Evolutionary conservation across 2,888 invertebrate genomes (phyloP).

Genomic region (Ecliptopera silaceata): DNA sequence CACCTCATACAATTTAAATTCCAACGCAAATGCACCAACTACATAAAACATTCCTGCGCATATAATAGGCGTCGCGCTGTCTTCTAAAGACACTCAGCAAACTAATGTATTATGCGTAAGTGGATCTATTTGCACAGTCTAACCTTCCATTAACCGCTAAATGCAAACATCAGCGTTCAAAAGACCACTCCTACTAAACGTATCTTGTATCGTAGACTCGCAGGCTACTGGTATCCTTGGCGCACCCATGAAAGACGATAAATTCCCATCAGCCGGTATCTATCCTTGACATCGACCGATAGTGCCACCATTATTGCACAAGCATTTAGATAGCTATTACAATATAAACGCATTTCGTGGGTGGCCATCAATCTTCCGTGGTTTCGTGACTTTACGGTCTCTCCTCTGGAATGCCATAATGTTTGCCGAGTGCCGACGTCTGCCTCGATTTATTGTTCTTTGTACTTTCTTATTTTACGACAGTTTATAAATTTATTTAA

Average conservation of each 20-base stretch:
- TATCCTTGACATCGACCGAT: conserved; percentile 74
- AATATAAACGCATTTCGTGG: conserved; percentile 75
- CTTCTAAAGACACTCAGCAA: conserved; percentile 21
- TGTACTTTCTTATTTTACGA: conserved; percentile 16
- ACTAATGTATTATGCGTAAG: conserved; percentile 20
- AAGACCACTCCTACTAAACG: conserved; percentile 65
- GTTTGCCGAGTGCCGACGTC: conserved; percentile 40
- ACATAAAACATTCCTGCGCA: background rate
- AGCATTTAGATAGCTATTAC: conserved; percentile 74
- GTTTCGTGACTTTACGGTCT: conserved; percentile 49
- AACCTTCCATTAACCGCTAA: conserved; percentile 68
- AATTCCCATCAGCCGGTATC: conserved; percentile 72
- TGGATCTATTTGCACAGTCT: conserved; percentile 52
- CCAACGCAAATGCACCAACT: background rate
- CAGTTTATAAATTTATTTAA: background rate
- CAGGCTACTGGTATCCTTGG: conserved; percentile 56
- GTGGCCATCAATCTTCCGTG: conserved; percentile 62
- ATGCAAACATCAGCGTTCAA: conserved; percentile 60
- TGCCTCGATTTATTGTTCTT: conserved; percentile 35
- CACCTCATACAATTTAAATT: background rate
- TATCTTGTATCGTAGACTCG: conserved; percentile 57
- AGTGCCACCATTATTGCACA: conserved; percentile 69
- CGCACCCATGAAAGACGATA: conserved; percentile 68
- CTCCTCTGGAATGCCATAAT: conserved; percentile 49
- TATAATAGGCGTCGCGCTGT: conserved; percentile 7